phyloP scores from a whole-genome alignment of 2,888 invertebrate genomes.

The Caenorhabditis doughertyi region DNA sequence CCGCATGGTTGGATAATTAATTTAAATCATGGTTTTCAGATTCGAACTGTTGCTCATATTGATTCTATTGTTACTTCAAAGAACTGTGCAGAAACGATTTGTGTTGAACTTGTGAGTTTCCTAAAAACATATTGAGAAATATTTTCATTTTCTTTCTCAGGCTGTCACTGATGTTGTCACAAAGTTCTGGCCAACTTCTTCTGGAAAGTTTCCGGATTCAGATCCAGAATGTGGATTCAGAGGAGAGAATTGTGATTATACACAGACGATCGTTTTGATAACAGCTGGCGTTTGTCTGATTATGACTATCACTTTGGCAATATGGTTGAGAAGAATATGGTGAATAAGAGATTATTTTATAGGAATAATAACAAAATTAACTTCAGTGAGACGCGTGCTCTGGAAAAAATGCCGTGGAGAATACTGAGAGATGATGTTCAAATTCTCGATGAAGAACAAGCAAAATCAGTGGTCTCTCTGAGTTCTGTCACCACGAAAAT shows the following conservation, averaged over 20 bases:
- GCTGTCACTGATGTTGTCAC: constrained; percentile 64
- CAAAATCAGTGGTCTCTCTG: constrained; percentile 72
- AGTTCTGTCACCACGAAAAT: constrained; percentile 69
- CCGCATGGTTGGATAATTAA: too few relatives aligned
- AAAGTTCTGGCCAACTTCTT: constrained; percentile 68
- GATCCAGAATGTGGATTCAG: constrained; percentile 71
- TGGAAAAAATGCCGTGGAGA: constrained; percentile 74
- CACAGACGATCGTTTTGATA: constrained; percentile 56
- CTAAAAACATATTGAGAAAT: not conserved
- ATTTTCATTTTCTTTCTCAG: constrained; percentile 34
- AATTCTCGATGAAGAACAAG: constrained; percentile 71
- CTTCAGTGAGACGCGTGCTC: constrained; percentile 65
- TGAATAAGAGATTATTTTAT: not conserved
- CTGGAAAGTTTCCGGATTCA: constrained; percentile 66
- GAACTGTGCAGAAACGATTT: constrained; percentile 38
- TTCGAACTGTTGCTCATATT: constrained; percentile 53
- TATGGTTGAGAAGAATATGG: constrained; percentile 54
- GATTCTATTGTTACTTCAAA: constrained; percentile 26
- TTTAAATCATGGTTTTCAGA: constrained; percentile 24
- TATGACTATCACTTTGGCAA: constrained; percentile 11
- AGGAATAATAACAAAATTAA: not conserved
- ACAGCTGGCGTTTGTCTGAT: constrained; percentile 36
- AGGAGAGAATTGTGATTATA: constrained; percentile 72
- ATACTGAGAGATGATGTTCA: constrained; percentile 69
- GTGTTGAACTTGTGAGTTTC: constrained; percentile 24